Conservation (phyloP, 2,113 vertebrate species). For the Camarhynchus parvulus region DNA sequence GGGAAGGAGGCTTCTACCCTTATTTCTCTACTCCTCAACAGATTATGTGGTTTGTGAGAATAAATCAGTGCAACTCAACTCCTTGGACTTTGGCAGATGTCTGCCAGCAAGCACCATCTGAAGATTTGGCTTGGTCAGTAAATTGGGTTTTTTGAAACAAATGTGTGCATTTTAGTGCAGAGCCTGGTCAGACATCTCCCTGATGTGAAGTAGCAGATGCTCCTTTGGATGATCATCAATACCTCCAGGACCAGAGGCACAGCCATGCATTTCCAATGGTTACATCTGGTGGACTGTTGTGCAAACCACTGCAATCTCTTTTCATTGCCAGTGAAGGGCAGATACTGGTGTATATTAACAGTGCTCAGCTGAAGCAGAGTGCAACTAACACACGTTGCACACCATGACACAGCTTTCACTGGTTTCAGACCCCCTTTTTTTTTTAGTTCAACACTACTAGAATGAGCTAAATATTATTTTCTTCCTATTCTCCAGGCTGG, state of each 20-base stretch:
- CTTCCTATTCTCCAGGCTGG: not conserved
- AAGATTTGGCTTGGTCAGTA: not conserved
- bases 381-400: not conserved
- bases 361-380: not conserved
- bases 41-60: not conserved
- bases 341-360: not conserved
- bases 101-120: not conserved
- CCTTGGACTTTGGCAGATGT: not conserved
- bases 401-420: not conserved
- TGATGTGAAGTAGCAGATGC: not conserved
- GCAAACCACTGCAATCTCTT: not conserved
- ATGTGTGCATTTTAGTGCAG: not conserved
- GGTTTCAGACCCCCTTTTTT: not conserved
- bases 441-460: not conserved
- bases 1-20: not conserved
- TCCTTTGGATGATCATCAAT: not conserved
- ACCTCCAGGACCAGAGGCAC: not conserved
- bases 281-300: not conserved
- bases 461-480: not conserved
- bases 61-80: not conserved
- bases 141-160: not conserved
- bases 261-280: not conserved
- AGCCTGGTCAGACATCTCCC: not conserved
- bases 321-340: not conserved
- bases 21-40: not conserved